Base-by-base conservation (phyloP, 1,140 invertebrate genomes). In the Acyrthosiphon pisum region DNA sequence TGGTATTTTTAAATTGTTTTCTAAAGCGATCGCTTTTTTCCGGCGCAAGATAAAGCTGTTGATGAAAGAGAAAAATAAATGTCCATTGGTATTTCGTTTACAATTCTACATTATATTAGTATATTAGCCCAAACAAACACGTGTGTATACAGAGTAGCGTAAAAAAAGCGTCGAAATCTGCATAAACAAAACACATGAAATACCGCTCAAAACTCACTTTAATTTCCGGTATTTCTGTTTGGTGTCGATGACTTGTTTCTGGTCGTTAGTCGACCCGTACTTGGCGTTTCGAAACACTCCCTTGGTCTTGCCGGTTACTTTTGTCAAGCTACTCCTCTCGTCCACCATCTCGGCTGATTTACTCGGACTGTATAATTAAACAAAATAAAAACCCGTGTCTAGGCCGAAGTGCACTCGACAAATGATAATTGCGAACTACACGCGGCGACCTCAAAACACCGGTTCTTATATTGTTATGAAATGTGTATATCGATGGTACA, bases 201-300 rank as follows among this genome's bases (percentile, higher is more conserved):
- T 26, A 35, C 7, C 88, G 4, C 88, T n/a, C 30, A 81, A n/a
- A 48, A 83, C 91, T 81, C 18, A 92, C 91, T 48, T 92, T n/a
- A 92, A 50, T 84, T 92, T 92, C 14, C 48, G 30, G 11, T 92
- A 92, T 37, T 92, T 92, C 14, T 83, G 91, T 92, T 92, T 92
- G 37, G 44, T 14, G 8, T 50, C 68, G 23, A 50, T 50, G 6
- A 20, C 20, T n/a, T 8, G 2, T 48, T 53, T 81, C 18, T 23
- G 44, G 23, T 92, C 35, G 35, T 37, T 26, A 3, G 76, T 92
- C 46, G 91, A 46, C 18, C 91, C 91, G 41, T 92, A 92, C 46
- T n/a, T 92, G 14, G 35, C 23, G 35, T 35, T 60, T 6, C 26
- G 50, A 41, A 92, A 92, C 1, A 92, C 30, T 26, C 37, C 9